Conservation (phyloP, 1,140 invertebrate species). For the Platorchestia sp. region DNA sequence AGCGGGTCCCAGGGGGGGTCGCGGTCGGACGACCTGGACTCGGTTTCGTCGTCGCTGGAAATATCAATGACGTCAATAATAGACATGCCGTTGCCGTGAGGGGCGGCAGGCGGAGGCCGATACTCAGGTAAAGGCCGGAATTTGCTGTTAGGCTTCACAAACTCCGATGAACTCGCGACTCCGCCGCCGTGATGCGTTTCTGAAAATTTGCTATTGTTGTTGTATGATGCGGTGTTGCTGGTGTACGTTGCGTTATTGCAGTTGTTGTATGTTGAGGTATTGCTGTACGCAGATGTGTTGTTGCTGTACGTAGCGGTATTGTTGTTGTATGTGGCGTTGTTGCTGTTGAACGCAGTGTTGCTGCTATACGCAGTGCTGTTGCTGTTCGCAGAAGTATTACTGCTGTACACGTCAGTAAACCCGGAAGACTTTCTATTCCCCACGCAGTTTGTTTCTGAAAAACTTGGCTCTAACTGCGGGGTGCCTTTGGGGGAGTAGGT, state of each 20-base stretch:
- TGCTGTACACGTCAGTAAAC: neutral
- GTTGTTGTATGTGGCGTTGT: too few relatives aligned
- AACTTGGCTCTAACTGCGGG: neutral
- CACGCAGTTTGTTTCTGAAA: neutral
- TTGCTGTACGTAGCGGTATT: too few relatives aligned
- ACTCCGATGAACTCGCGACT: too few relatives aligned
- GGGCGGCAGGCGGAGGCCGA: neutral
- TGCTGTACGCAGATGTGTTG: too few relatives aligned
- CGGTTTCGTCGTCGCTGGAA: neutral
- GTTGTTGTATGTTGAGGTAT: too few relatives aligned
- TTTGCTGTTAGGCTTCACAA: neutral
- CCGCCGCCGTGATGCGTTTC: too few relatives aligned
- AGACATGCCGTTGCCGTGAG: neutral
- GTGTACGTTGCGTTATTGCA: too few relatives aligned
- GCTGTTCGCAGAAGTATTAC: neutral
- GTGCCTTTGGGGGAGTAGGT: neutral
- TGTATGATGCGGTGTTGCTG: too few relatives aligned
- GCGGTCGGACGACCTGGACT: neutral
- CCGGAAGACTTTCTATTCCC: neutral
- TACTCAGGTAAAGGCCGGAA: neutral
- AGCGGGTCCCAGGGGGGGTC: neutral
- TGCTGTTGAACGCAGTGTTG: too few relatives aligned
- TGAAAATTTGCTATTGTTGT: too few relatives aligned
- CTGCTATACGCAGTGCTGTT: too few relatives aligned
- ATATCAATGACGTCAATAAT: constrained; percentile 32